Evolutionary conservation across 2,888 invertebrate species (phyloP), one percentile per base, ranked within the genome.

Genomic region (Trilocha varians): DNA sequence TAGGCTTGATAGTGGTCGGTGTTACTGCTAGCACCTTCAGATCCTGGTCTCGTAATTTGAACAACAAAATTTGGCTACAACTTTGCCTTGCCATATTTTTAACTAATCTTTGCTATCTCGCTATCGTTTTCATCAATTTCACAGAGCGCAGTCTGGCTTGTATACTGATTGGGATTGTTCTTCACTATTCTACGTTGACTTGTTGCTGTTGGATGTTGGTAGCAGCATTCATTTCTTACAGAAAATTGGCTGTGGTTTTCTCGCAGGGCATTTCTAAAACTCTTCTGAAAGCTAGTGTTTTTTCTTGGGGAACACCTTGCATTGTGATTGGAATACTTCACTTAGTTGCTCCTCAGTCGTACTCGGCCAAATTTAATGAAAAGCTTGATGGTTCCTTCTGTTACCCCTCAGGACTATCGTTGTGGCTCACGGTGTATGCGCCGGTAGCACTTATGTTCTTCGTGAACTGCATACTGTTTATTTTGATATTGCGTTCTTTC

Each of bases 161-260:
- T 57, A 78, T 87, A 62, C 55, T 87, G 8, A 67, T 89, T 0
- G 91, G 91, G 1, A 86, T 89, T 5, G 54, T 87, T 4, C 59
- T 91, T 11, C 92, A 92, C 59, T 92, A 91, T 60, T 87, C 90
- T 11, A 85, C 91, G 16, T 60, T 92, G 14, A 85, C 89, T 0
- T 89, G 91, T 5, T 92, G 91, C 64, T 87, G 88, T 51, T 92
- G 92, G 92, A 92, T 92, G 91, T 65, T 92, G 34, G 88, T 92
- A 9, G 91, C 91, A 39, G 91, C 91, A 1, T 78, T 90, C 1
- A 62, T 91, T 18, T 91, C 92, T 40, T 92, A 92, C 59, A 77
- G 89, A 36, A 78, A 90, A 39, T 85, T 91, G 49, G 91, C 92
- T 14, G 82, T 88, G 56, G 90, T 92, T 2, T 87, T 91, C 40